Evolutionary conservation across 1,140 invertebrate genomes (phyloP), one percentile per base, ranked within the genome.

Genomic region (Nephotettix cincticeps): DNA sequence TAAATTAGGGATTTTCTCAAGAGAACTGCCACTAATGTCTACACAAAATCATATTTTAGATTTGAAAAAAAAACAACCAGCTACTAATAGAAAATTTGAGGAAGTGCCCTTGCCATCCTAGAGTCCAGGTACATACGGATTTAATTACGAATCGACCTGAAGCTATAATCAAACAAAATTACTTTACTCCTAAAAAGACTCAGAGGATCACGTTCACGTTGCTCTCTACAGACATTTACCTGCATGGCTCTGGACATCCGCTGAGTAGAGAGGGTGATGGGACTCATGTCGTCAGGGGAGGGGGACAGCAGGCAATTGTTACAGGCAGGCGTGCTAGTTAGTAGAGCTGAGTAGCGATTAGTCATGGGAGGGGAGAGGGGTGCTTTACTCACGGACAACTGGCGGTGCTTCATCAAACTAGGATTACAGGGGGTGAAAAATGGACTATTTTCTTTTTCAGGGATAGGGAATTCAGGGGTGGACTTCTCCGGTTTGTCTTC

Each of bases 181-280:
- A n/a, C n/a, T n/a, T n/a, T n/a, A n/a, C n/a, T n/a, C n/a, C n/a
- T n/a, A n/a, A n/a, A n/a, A n/a, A n/a, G n/a, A n/a, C n/a, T n/a
- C n/a, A n/a, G n/a, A n/a, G n/a, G n/a, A n/a, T n/a, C n/a, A n/a
- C n/a, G n/a, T n/a, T n/a, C n/a, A n/a, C n/a, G n/a, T n/a, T n/a
- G n/a, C n/a, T n/a, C n/a, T n/a, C 32, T 36, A 6, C 4, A 6
- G 32, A 36, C 4, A 36, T 74, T 78, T 86, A 93, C 92, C 90
- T 93, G 92, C 91, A 94, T 93, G 51, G 91, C 88, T 80, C 90
- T 92, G 1, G 90, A 88, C 88, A 94, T 90, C 79, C 91, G 89
- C 77, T 93, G 91, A 4, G 92, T 89, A 0, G 92, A 93, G 76
- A 91, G 90, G 0, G 92, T 94, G 66, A 94, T 93, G 0, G 92